phyloP scores from a whole-genome alignment of 2,888 invertebrate species.

The Eupelmus urozonus region DNA sequence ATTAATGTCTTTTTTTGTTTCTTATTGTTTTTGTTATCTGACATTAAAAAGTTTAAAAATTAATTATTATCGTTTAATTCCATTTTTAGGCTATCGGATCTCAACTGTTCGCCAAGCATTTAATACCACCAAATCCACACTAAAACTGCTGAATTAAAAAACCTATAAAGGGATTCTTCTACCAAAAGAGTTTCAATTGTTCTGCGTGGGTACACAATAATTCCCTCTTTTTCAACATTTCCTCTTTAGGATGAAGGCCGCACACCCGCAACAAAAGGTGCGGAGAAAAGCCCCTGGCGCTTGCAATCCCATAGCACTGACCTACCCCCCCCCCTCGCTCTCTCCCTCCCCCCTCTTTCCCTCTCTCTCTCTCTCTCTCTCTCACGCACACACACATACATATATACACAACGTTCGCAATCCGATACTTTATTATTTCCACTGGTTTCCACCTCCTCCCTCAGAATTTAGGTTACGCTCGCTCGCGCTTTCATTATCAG shows the following conservation, averaged over 20 bases:
- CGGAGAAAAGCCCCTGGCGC: neutral
- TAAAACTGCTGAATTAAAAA: too few species aligned
- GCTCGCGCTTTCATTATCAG: slow-evolving; percentile 44
- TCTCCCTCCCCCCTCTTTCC: neutral
- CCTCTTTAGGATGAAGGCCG: neutral
- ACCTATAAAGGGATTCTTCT: too few species aligned
- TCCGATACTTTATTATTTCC: slow-evolving; percentile 48
- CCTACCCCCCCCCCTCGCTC: too few species aligned
- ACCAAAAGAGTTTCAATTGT: too few species aligned
- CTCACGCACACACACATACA: neutral
- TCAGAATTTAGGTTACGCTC: slow-evolving; percentile 14
- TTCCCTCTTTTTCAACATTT: neutral
- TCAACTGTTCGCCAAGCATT: too few species aligned
- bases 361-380: neutral
- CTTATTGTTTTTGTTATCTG: too few species aligned
- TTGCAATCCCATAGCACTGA: too few species aligned
- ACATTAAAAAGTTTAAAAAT: too few species aligned
- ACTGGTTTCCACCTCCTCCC: neutral
- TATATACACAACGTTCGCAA: slow-evolving; percentile 11
- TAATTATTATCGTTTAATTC: too few species aligned
- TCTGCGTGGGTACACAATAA: neutral
- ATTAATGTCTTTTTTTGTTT: too few species aligned
- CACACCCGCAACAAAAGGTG: neutral
- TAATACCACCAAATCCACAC: too few species aligned
- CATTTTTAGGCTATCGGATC: too few species aligned